A percentile compares a stretch with the other conserved stretches of the same genome.
Evolutionary conservation across 2,888 invertebrate genomes (phyloP).

Genomic region (Platycnemis pennipes): DNA sequence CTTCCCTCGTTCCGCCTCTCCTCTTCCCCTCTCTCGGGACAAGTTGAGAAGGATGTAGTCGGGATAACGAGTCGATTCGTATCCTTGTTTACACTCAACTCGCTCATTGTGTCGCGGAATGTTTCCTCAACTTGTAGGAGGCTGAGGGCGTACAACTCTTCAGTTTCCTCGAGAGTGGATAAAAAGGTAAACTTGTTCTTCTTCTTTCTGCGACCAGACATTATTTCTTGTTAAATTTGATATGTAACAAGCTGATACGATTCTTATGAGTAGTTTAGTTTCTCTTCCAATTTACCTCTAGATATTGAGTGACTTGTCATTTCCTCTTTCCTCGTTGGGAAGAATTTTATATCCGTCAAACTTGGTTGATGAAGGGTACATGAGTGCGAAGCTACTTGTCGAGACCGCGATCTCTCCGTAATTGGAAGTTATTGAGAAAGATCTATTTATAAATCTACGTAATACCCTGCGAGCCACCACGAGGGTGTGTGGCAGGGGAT

Average conservation of each 20-base stretch:
- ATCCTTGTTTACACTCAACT: slow-evolving; percentile 7
- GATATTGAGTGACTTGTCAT: not conserved
- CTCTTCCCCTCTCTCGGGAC: not conserved
- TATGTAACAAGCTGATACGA: not conserved
- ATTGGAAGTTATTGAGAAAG: no score
- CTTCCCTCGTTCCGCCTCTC: not conserved
- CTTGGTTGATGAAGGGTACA: no score
- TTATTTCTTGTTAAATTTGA: not conserved
- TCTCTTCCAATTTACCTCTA: not conserved
- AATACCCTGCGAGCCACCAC: no score
- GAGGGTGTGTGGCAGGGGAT: no score
- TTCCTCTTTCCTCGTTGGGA: not conserved
- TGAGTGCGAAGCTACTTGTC: no score
- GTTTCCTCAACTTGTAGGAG: not conserved
- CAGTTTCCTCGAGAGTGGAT: not conserved
- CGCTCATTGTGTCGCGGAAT: not conserved
- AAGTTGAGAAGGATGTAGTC: not conserved
- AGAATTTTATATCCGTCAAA: no score
- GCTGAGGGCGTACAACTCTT: not conserved
- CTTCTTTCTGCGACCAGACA: not conserved
- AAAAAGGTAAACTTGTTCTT: not conserved
- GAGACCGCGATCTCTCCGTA: no score
- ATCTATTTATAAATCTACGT: no score
- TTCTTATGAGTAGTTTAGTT: not conserved
- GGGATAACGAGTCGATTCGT: slow-evolving; percentile 3